Evolutionary conservation across 2,113 vertebrate species (phyloP).

Genomic region (Mormyrus lacerda): DNA sequence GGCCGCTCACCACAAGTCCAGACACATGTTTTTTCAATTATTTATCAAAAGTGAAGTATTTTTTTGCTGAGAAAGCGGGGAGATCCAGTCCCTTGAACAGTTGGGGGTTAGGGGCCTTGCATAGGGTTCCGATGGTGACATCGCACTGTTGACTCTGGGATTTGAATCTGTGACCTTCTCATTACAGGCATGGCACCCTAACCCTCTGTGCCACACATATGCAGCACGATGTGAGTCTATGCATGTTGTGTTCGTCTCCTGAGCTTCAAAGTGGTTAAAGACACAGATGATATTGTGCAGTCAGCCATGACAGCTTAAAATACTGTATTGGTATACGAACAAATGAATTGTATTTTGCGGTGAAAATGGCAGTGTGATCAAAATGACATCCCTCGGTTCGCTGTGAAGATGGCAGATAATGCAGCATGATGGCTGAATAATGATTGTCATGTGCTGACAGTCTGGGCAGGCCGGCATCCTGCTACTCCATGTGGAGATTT

Average conservation of each 20-base stretch:
- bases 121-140: background rate
- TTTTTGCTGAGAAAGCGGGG: background rate
- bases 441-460: background rate
- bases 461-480: background rate
- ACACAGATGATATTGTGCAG: too few relatives aligned
- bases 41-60: background rate
- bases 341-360: background rate
- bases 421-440: background rate
- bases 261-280: background rate
- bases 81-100: background rate
- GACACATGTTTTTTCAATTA: background rate
- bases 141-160: background rate
- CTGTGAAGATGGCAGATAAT: background rate
- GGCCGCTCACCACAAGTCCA: background rate
- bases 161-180: background rate
- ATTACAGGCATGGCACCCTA: background rate
- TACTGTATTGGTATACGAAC: background rate
- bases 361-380: background rate
- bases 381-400: background rate
- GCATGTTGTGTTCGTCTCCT: background rate
- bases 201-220: background rate
- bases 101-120: background rate
- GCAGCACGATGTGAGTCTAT: background rate
- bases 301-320: background rate
- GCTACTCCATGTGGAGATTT: background rate